Conservation (phyloP, 2,113 vertebrate species). For the Peromyscus polionotus region DNA sequence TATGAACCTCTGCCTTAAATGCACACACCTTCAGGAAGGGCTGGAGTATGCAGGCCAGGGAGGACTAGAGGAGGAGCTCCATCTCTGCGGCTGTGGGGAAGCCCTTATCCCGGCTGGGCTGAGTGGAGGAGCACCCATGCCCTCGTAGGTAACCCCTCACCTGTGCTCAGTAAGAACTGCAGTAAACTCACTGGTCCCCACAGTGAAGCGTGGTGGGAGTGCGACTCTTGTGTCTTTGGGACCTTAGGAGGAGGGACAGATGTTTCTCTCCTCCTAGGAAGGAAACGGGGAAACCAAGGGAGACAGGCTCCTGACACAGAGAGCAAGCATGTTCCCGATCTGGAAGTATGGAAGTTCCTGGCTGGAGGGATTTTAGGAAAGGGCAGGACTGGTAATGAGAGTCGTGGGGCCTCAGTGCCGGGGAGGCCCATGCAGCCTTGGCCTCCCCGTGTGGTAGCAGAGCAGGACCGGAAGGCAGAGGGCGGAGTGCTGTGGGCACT, state of each 20-base stretch:
- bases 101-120: not conserved
- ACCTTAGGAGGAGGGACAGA: not conserved
- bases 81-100: not conserved
- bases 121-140: not conserved
- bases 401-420: too few relatives aligned
- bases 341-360: accelerated
- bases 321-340: too few relatives aligned
- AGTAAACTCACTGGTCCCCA: not conserved
- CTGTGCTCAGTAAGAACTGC: not conserved
- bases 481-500: accelerated
- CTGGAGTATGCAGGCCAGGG: not conserved
- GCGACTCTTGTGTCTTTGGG: not conserved
- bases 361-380: not conserved
- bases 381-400: accelerated
- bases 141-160: too few relatives aligned
- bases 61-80: not conserved
- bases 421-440: not conserved
- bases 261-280: not conserved
- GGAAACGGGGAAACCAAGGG: not conserved
- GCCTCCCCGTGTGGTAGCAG: too few relatives aligned
- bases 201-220: not conserved
- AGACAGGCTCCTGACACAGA: not conserved
- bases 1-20: not conserved
- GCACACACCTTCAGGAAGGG: not conserved
- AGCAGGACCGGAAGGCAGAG: not conserved